Conservation (phyloP, 2,113 vertebrate genomes). For the Myanophis thanlyinensis region DNA sequence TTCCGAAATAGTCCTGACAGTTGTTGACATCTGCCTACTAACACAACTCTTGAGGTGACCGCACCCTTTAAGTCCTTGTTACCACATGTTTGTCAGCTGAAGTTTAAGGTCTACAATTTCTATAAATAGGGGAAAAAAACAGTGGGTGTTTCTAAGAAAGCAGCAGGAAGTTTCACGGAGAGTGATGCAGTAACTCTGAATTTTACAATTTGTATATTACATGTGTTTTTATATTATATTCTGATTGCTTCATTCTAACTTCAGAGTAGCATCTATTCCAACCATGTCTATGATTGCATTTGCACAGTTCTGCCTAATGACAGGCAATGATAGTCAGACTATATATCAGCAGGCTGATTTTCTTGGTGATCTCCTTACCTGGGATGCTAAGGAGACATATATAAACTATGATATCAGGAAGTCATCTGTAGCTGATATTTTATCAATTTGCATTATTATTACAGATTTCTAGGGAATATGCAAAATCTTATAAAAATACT, state of each 20-base stretch:
- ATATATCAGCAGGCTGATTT: background rate
- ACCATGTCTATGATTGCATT: background rate
- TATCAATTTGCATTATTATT: too few relatives aligned
- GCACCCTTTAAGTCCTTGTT: background rate
- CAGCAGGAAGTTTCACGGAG: background rate
- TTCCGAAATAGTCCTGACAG: background rate
- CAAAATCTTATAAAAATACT: too few relatives aligned
- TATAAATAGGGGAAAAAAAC: background rate
- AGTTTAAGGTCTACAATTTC: background rate
- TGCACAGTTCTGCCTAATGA: background rate
- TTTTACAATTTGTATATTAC: background rate
- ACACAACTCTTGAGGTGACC: background rate
- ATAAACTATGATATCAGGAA: too few relatives aligned
- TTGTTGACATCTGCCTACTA: background rate
- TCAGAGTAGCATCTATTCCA: background rate
- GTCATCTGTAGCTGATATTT: too few relatives aligned
- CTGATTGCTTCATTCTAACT: background rate
- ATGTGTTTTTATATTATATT: background rate
- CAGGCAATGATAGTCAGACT: background rate
- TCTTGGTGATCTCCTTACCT: background rate
- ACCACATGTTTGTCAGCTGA: background rate
- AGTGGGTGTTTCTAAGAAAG: background rate
- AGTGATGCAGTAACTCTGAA: background rate
- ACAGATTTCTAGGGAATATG: too few relatives aligned
- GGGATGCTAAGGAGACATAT: too few relatives aligned